A percentile compares a stretch with the other conserved stretches of the same genome.
phyloP scores from a whole-genome alignment of 2,888 invertebrate genomes.

The Macrophya alboannulata region DNA sequence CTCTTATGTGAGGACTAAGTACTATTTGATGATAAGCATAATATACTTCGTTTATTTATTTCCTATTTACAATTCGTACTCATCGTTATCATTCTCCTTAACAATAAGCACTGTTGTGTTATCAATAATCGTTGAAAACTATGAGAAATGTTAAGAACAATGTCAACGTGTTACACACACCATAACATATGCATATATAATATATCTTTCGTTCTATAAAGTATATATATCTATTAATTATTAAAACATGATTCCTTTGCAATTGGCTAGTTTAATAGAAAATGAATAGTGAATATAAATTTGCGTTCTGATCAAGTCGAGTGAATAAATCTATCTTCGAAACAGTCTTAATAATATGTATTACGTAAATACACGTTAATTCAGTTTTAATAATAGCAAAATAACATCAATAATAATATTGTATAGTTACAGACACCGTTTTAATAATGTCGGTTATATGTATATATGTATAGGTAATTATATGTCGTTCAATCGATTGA shows the following conservation, averaged over 20 bases:
- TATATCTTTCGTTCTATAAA: constrained; percentile 41
- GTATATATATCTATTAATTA: constrained; percentile 14
- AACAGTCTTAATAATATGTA: constrained; percentile 46
- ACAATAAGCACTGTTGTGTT: neutral
- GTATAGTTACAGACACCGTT: constrained; percentile 7
- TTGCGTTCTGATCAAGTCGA: constrained; percentile 32
- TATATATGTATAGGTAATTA: too few relatives aligned
- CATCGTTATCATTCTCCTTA: constrained; percentile 17
- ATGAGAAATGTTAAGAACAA: constrained; percentile 13
- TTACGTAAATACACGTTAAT: constrained; percentile 19
- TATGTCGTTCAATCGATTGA: neutral
- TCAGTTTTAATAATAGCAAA: constrained; percentile 17
- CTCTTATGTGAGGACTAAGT: constrained; percentile 31
- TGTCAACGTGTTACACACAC: constrained; percentile 28
- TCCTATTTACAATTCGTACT: constrained; percentile 54
- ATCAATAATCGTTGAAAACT: neutral
- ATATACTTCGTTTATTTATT: constrained; percentile 44
- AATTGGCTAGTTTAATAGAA: neutral
- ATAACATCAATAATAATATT: constrained; percentile 43
- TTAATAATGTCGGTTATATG: neutral
- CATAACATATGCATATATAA: constrained; percentile 45
- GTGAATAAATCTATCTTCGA: constrained; percentile 46
- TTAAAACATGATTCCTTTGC: constrained; percentile 46
- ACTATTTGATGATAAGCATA: constrained; percentile 41
- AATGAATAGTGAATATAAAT: constrained; percentile 26